Evolutionary conservation across 1,140 invertebrate genomes (phyloP), one percentile per base, ranked within the genome.

Genomic region (Achroia grisella): DNA sequence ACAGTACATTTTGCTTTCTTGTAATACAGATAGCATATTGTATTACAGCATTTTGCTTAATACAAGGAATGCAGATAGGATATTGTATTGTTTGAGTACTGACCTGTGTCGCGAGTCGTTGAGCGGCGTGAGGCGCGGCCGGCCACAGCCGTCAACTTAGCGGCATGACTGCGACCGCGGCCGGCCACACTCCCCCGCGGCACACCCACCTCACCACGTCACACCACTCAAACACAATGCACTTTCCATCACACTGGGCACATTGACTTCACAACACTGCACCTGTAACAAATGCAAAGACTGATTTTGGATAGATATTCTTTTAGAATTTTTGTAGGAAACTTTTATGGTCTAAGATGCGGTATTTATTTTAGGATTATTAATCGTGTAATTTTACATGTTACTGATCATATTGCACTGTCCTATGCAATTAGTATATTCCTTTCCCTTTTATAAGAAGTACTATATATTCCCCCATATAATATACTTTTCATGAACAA

Each of bases 111-210:
- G 45, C 61, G 52, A 65, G 62, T 68, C 59, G 64, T 71, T 48
- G 57, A 70, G 76, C 79, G 72, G 76, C 79, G 74, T 70, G 72
- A 75, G 71, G 60, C 61, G 76, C 79, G 79, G 79, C 76, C 57
- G 45, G 44, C 60, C 59, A 64, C 78, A 71, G 79, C 66, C 65
- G 79, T 83, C 79, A 80, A 83, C 79, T 83, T 66, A 68, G 62
- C 62, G 71, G 58, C 76, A 80, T 83, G 39, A 31, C 63, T 54
- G 32, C 47, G 48, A n/a, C 63, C 63, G 45, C 54, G 41, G 58
- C 45, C 50, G 13, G 11, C 30, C 11, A 10, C 12, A 13, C 15
- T n/a, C 1, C 44, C 45, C 44, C 4, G 27, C 13, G 10, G 9
- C 12, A 37, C 35, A 17, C n/a, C 56, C 48, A 35, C 47, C 50